Base-by-base conservation (phyloP, 2,113 vertebrate genomes). In the Catharus fuscescens region DNA sequence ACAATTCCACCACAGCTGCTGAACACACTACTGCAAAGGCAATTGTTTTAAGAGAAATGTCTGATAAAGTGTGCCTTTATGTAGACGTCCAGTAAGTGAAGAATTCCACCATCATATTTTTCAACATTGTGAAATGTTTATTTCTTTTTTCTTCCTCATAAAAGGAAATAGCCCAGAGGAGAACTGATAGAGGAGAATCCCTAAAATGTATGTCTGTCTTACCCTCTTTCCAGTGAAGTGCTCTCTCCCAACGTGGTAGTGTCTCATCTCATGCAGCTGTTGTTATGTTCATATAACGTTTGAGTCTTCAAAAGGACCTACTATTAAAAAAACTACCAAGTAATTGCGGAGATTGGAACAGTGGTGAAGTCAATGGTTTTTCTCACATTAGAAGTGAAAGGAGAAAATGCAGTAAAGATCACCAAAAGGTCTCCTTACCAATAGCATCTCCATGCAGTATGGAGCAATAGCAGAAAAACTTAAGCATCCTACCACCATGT, bases 161-260 rank as follows among this genome's bases (percentile, higher is more conserved):
- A 31, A 70, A 74, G 9, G 7, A 78, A 86, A 70, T 15, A 18
- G 16, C 4, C 5, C 25, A 59, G 38, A 80, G 23, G 7, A 86
- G 28, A 78, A 59, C 0, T 26, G 28, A 62, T 28, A 16, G 31
- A 44, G 25, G 50, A 72, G 31, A 77, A 44, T 50, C 20, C 23
- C 65, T 38, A 61, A 21, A 81, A 59, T 12, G 28, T 7, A 66
- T 0, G 0, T 17, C 36, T 48, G 28, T 71, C 34, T 66, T 60
- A 44, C 15, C 73, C 19, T 80, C 38, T 57, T 85, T 36, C 32
- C 40, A 16, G 10, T 17, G 20, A 50, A 74, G 47, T 31, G 19
- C 10, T 31, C 44, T 50, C 25, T 36, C 36, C 25, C 83, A 67
- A 23, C 18, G 21, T 0, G 0, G 9, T 10, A 14, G 16, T 26